These are phyloP conservation scores for Casuarius casuarius DNA, from an alignment of 2,113 vertebrate genomes.

Conservation along the genomic window DNA sequence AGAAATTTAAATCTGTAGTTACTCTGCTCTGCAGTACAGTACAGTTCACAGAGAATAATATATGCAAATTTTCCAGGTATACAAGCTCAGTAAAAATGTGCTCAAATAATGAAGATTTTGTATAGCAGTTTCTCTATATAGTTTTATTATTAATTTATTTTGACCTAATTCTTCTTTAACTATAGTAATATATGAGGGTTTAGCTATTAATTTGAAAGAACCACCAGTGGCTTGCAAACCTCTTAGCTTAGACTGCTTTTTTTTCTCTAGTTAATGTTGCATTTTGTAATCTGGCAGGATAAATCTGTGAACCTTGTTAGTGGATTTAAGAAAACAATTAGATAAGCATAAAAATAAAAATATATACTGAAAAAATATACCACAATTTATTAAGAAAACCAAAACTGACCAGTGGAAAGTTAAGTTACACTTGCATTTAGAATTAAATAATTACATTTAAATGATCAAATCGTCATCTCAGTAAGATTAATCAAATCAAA, in stretches of 20 bases:
- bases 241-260: neutral
- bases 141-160: neutral
- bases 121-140: neutral
- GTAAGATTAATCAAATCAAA: neutral
- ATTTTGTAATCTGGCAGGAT: neutral
- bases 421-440: neutral
- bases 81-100: neutral
- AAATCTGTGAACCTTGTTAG: neutral
- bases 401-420: neutral
- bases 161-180: neutral
- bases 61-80: neutral
- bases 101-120: neutral
- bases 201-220: neutral
- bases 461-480: neutral
- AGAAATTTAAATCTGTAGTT: neutral
- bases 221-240: neutral
- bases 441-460: neutral
- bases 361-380: neutral
- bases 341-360: neutral
- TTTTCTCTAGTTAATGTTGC: neutral
- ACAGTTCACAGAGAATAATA: neutral
- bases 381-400: neutral
- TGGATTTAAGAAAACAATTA: neutral
- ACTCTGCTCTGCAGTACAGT: neutral
- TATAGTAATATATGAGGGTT: neutral